Evolutionary conservation across 1,140 invertebrate species (phyloP), one percentile per base, ranked within the genome.

Genomic region (Drosophila subpulchrella): DNA sequence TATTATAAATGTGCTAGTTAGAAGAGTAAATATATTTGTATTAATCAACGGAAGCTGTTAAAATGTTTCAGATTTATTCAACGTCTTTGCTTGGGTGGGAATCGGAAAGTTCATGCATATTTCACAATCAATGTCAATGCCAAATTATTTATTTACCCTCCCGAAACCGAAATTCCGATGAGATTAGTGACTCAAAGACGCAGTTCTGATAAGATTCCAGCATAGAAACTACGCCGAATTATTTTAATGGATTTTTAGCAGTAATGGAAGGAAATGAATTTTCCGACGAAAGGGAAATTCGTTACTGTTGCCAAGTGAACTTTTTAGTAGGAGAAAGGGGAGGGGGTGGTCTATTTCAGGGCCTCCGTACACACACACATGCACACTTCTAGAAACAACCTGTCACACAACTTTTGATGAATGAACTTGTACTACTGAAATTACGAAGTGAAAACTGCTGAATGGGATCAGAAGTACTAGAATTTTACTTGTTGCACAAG

Each of bases 311-410:
- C 84, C 56, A 88, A 74, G 84, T 12, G 65, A 17, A 63, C 39
- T 48, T 61, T 81, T 48, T 38, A 13, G 30, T 15, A 7, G 6
- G 36, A 11, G 8, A 24, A 13, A 20, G 20, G 39, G 36, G 13
- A 24, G 42, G 27, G 27, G 44, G 11, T 41, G 13, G 54, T 51
- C 53, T 75, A 78, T 81, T 85, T 82, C 75, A 75, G 73, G 54
- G 59, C 27, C 59, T n/a, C 53, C n/a, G 55, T 38, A 34, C 32
- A 10, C 70, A 38, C 41, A 59, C 12, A 36, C 39, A 38, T 0
- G 32, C 46, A 39, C 54, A 61, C 24, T 79, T 86, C 80, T 78
- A 82, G 81, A 84, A 84, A 79, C 75, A 67, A 78, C 74, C 73
- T 77, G 75, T 70, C 44, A 56, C 73, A 36, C 39, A 46, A 6